Percentiles rank a stretch among this genome's conserved stretches.
Evolutionary conservation across 2,113 vertebrate genomes (phyloP).

Genomic region (Melierax canorus): DNA sequence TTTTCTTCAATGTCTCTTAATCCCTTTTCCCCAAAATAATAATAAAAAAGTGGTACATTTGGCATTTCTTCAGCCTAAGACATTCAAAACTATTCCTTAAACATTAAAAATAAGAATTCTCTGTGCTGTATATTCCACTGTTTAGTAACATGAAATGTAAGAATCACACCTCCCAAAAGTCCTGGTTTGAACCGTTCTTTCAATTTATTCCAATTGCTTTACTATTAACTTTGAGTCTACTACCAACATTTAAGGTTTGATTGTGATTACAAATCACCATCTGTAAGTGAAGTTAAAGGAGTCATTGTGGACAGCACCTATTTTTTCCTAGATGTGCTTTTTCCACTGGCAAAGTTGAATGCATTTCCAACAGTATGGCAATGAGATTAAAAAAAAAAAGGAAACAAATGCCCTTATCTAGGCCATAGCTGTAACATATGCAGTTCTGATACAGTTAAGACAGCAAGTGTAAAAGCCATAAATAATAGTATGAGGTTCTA

Average conservation of each 20-base stretch:
- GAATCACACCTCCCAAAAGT: not conserved
- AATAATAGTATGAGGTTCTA: conserved; percentile 28
- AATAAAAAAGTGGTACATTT: not conserved
- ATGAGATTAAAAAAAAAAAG: not conserved
- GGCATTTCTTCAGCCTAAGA: conserved; percentile 57
- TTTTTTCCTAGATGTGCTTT: conserved; percentile 4
- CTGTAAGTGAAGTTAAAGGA: not conserved
- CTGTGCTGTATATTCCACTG: conserved; percentile 13
- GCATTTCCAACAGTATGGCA: conserved; percentile 20
- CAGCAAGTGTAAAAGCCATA: conserved; percentile 15
- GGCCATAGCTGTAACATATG: not conserved
- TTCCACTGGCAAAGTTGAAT: conserved; percentile 27
- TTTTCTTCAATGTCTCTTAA: conserved; percentile 13
- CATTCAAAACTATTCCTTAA: conserved; percentile 29
- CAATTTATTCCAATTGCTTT: not conserved
- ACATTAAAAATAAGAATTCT: conserved; percentile 46
- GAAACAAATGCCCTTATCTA: not conserved
- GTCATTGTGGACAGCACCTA: conserved; percentile 12
- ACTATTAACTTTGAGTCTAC: not conserved
- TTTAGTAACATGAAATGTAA: conserved; percentile 43
- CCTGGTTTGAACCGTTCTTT: not conserved
- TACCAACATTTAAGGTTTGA: not conserved
- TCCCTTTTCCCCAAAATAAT: conserved; percentile 45
- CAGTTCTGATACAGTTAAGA: conserved; percentile 4
- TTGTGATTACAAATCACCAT: not conserved